Conservation (phyloP, 2,797 vertebrate genomes). For the Sternotherus odoratus region DNA sequence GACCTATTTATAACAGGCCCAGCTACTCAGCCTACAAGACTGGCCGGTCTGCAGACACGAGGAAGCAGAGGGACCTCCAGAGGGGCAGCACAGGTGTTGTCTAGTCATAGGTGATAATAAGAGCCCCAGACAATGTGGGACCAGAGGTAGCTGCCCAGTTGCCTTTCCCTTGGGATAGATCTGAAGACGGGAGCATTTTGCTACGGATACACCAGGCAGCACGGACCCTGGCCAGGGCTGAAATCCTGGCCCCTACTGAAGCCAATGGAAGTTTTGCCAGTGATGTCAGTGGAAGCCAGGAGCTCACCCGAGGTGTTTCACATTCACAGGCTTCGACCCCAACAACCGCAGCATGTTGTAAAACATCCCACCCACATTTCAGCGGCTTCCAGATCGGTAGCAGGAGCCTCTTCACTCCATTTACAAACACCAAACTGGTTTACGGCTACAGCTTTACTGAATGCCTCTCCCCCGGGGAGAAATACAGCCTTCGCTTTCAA, state of each 20-base stretch:
- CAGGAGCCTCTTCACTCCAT: fast-evolving
- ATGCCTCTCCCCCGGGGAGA: conserved; percentile 45
- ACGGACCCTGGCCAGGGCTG: neutral
- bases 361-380: conserved; percentile 35
- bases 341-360: neutral
- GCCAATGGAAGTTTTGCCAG: neutral
- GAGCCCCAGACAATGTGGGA: neutral
- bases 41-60: neutral
- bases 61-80: neutral
- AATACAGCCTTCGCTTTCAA: conserved; percentile 73
- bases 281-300: fast-evolving
- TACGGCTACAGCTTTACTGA: conserved; percentile 48
- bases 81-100: neutral
- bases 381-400: neutral
- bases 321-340: neutral
- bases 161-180: neutral
- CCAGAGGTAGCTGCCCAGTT: neutral
- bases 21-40: neutral
- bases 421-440: neutral
- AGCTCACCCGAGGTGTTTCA: neutral
- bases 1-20: neutral
- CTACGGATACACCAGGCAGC: neutral
- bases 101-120: neutral
- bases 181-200: neutral
- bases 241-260: neutral